Evolutionary conservation across 2,888 invertebrate species (phyloP), one percentile per base, ranked within the genome.

Genomic region (Lasioglossum zephyrum): DNA sequence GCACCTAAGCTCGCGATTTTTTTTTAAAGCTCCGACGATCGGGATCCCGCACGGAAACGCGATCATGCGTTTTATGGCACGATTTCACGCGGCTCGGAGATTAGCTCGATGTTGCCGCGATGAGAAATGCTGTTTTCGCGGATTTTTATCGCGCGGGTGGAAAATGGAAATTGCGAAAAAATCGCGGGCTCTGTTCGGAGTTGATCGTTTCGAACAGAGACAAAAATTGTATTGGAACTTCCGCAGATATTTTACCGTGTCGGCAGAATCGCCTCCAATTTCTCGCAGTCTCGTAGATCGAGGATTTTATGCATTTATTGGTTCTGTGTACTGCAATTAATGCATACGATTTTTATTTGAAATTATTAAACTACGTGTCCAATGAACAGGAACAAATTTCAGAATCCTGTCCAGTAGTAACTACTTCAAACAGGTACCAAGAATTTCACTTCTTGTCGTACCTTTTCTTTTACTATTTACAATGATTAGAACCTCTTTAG

Each of bases 11-110:
- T 66, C 39, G n/a, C 22, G 36, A n/a, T 47, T 60, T 16, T 31
- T 36, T 78, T 82, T 53, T 39, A 4, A 11, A 60, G 22, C 26
- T n/a, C 53, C 49, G 13, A 16, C 16, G 5, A 39, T n/a, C 13
- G 6, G 53, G 31, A 36, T 16, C 47, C 16, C 16, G 26, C 41
- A 66, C 81, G 74, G 57, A 77, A 74, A 79, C 73, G 26, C 49
- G 77, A 53, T n/a, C 75, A 26, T 26, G 53, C 31, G 44, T 22
- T 39, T 18, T 47, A 53, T 22, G 16, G 36, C 69, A 11, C n/a
- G 16, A n/a, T 44, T 72, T 13, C 36, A 16, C 9, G 39, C 26
- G 31, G 39, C 16, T 16, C 57, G 3, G 31, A 70, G 77, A 47
- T 73, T 47, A 73, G 18, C 44, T 73, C 44, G n/a, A 41, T 22